Evolutionary conservation across 2,888 invertebrate species (phyloP), one percentile per base, ranked within the genome.

Genomic region (Spatulosminthurus flaviceps): DNA sequence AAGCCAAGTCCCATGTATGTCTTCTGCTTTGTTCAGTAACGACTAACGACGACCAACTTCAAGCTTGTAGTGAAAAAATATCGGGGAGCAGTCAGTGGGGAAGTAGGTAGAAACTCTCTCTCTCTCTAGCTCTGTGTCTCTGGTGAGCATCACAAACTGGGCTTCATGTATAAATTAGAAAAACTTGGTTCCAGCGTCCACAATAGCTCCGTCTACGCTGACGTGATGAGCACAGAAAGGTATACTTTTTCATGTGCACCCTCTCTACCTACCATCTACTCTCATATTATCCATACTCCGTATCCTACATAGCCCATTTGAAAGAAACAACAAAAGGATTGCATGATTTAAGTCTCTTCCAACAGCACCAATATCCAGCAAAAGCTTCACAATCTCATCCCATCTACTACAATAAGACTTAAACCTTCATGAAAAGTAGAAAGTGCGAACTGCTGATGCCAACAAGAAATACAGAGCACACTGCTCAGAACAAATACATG

Each of bases 41-140:
- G 13, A 13, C 13, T 13, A 41, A 7, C 7, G 41, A 9, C 51
- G n/a, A 51, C 51, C 16, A 51, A 13, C 16, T 13, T 51, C 7
- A 51, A n/a, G 51, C 19, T 11, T 51, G 16, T 51, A 51, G 2
- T 19, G 51, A 51, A 51, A 51, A 51, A 51, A 51, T 51, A 51
- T 51, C 51, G 51, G 51, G 51, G 51, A 51, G 51, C 51, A 51
- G 51, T 51, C 51, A 51, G 51, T 51, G 51, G 51, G 51, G 51
- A 51, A 51, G 51, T 51, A 51, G 51, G 51, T 51, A 51, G 51
- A 16, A 1, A 2, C n/a, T 51, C 51, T n/a, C n/a, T n/a, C n/a
- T n/a, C n/a, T n/a, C n/a, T n/a, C n/a, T n/a, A n/a, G n/a, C n/a
- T n/a, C n/a, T n/a, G n/a, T n/a, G n/a, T n/a, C n/a, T n/a, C n/a